Evolutionary conservation across 2,888 invertebrate species (phyloP).

Genomic region (Cephus sareptanus): DNA sequence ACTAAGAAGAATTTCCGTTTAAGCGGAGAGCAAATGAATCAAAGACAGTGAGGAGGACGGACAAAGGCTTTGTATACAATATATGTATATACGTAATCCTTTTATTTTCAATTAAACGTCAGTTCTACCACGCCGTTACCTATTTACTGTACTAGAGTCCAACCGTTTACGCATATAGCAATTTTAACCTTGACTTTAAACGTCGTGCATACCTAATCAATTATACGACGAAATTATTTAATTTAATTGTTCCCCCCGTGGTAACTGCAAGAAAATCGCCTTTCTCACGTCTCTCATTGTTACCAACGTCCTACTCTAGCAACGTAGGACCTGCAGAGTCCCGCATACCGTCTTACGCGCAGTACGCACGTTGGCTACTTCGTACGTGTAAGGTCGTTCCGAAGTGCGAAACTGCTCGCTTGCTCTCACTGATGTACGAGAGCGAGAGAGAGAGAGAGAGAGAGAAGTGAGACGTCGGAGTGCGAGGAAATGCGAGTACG

Average conservation of each 20-base stretch:
- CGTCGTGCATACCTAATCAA: background rate
- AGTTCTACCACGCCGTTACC: background rate
- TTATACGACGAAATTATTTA: background rate
- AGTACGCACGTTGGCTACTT: background rate
- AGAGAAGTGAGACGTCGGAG: background rate
- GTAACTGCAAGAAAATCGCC: background rate
- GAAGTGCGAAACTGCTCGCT: slow-evolving; percentile 23
- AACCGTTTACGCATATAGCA: background rate
- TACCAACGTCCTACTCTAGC: background rate
- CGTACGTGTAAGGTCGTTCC: slow-evolving; percentile 13
- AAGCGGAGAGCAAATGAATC: background rate
- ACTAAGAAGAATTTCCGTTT: slow-evolving; percentile 19
- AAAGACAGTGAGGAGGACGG: background rate
- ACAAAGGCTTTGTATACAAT: background rate
- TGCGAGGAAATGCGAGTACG: background rate
- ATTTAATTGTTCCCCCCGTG: background rate
- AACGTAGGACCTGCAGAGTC: background rate
- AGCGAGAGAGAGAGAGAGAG: too few relatives aligned
- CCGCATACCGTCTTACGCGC: background rate
- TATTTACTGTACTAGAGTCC: background rate
- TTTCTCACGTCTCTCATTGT: background rate
- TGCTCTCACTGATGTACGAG: background rate
- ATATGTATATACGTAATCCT: background rate
- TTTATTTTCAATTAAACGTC: background rate
- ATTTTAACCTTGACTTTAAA: background rate